phyloP scores from a whole-genome alignment of 2,113 vertebrate genomes.

The Callocephalon fimbriatum region DNA sequence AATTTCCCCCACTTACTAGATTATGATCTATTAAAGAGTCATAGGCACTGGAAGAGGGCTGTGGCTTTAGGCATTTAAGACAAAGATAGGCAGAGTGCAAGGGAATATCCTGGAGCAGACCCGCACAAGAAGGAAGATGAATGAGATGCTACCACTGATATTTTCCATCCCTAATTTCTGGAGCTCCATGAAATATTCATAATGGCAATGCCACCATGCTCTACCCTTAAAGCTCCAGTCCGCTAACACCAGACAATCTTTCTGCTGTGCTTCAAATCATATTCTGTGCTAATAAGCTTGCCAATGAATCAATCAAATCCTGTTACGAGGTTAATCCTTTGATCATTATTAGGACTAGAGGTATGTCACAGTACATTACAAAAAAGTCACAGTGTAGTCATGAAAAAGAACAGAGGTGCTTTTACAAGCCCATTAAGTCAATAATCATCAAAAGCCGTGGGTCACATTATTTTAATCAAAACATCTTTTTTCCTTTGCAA shows the following conservation, averaged over 20 bases:
- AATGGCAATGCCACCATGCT: not conserved
- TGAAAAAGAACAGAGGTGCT: not conserved
- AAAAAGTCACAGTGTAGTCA: not conserved
- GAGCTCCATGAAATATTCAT: constrained; percentile 52
- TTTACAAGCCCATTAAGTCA: not conserved
- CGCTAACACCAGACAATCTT: not conserved
- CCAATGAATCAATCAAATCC: constrained; percentile 49
- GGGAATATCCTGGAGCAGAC: not conserved
- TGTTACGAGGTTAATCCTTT: constrained; percentile 10
- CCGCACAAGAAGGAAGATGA: not conserved
- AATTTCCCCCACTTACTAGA: not conserved
- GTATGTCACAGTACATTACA: not conserved
- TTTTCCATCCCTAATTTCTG: constrained; percentile 38
- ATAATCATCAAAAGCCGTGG: not conserved
- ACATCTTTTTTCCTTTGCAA: not conserved
- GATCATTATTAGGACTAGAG: constrained; percentile 19
- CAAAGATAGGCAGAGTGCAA: not conserved
- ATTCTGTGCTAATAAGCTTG: constrained; percentile 45
- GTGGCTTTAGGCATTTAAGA: not conserved
- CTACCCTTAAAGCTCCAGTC: not conserved
- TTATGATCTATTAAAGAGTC: not conserved
- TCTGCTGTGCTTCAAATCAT: not conserved
- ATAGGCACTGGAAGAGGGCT: not conserved
- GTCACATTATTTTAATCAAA: not conserved
- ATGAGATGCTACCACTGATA: constrained; percentile 27